Percentiles rank a stretch among this genome's conserved stretches.
phyloP scores from a whole-genome alignment of 2,888 invertebrate genomes.

The Luperina nickerlii region DNA sequence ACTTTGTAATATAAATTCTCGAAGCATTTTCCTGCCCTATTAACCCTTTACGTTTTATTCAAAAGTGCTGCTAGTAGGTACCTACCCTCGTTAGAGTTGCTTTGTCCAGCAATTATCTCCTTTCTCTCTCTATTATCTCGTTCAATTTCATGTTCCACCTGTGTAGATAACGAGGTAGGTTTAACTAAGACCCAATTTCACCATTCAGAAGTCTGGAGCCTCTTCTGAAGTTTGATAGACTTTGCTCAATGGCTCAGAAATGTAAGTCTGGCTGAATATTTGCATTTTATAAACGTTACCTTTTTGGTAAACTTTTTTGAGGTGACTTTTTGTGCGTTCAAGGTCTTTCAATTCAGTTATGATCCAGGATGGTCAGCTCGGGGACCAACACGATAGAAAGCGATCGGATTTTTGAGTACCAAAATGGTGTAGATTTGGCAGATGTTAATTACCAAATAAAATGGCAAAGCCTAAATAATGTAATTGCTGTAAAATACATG shows the following conservation, averaged over 20 bases:
- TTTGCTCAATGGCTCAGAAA: constrained; percentile 42
- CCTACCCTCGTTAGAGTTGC: constrained; percentile 32
- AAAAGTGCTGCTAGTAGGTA: constrained; percentile 20
- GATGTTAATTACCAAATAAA: not conserved
- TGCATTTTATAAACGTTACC: constrained; percentile 4
- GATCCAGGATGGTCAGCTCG: not conserved
- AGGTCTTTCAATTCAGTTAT: not conserved
- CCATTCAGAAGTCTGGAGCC: constrained; percentile 27
- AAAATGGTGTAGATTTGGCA: not conserved
- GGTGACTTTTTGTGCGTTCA: not conserved
- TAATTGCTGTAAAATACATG: too few relatives aligned
- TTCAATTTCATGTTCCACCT: constrained; percentile 45
- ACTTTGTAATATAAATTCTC: constrained; percentile 34
- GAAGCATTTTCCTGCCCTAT: constrained; percentile 18
- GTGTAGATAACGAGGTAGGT: not conserved
- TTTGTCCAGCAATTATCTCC: constrained; percentile 47
- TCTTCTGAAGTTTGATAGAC: constrained; percentile 18
- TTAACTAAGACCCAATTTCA: constrained; percentile 44
- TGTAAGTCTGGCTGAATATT: constrained; percentile 19
- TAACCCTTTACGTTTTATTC: constrained; percentile 2
- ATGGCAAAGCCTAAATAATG: not conserved
- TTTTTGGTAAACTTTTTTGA: not conserved
- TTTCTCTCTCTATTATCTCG: constrained; percentile 21
- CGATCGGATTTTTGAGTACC: not conserved
- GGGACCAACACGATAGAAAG: not conserved